Evolutionary conservation across 2,113 vertebrate species (phyloP).

Genomic region (Arvicanthis niloticus): DNA sequence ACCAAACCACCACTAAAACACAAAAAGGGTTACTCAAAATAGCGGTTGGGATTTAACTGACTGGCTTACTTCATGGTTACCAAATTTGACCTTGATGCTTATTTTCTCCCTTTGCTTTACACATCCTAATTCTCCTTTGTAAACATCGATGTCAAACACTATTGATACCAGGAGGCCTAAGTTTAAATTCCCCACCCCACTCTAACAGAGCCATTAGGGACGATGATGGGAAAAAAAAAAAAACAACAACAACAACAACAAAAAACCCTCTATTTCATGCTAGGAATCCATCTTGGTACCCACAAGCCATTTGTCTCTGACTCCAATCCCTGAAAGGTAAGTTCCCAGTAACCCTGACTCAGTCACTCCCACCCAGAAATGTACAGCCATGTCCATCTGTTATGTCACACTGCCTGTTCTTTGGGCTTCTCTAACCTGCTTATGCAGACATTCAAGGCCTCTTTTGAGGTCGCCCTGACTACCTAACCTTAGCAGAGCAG

Average conservation of each 20-base stretch:
- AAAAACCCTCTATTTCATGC: neutral
- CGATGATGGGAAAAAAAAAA: neutral
- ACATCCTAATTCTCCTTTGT: neutral
- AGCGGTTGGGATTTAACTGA: neutral
- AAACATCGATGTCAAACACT: neutral
- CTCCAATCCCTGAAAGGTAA: neutral
- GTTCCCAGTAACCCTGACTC: neutral
- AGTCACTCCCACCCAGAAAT: neutral
- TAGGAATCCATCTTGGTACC: neutral
- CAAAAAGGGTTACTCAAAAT: neutral
- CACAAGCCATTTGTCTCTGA: neutral
- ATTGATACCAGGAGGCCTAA: neutral
- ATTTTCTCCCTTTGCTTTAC: neutral
- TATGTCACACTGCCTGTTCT: neutral
- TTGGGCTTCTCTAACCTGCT: neutral
- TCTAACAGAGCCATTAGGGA: neutral
- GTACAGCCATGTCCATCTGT: neutral
- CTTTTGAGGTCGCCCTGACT: neutral
- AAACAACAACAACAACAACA: too few relatives aligned
- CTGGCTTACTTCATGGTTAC: neutral
- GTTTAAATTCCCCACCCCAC: neutral
- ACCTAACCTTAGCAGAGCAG: neutral
- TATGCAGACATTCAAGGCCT: neutral
- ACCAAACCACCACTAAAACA: neutral
- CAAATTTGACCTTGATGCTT: neutral